phyloP scores from a whole-genome alignment of 1,140 invertebrate species.

The Pseudomyrmex flavicornis region DNA sequence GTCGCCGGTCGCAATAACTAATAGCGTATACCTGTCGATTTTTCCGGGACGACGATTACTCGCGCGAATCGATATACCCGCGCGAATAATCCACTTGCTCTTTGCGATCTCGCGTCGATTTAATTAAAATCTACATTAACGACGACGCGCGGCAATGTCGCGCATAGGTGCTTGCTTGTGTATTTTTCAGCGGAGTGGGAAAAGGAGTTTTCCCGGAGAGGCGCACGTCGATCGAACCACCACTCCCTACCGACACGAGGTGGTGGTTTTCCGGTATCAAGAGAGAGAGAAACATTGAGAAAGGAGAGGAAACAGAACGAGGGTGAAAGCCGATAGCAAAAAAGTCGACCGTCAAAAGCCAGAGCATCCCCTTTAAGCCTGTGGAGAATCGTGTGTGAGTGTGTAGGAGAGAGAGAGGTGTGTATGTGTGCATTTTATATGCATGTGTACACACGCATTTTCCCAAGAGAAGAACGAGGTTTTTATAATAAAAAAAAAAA shows the following conservation, averaged over 20 bases:
- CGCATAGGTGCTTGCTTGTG: background rate
- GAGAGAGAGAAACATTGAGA: background rate
- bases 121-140: slow-evolving; percentile 40
- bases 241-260: background rate
- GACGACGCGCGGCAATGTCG: background rate
- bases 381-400: background rate
- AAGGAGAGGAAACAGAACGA: slow-evolving; percentile 34
- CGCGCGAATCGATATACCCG: background rate
- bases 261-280: slow-evolving; percentile 1
- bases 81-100: slow-evolving; percentile 7
- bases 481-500: slow-evolving; percentile 60
- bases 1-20: slow-evolving; percentile 17
- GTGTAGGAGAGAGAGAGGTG: no score
- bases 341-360: slow-evolving; percentile 63
- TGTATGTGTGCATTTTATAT: background rate
- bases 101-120: slow-evolving; percentile 8
- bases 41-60: slow-evolving; percentile 1
- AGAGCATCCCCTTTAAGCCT: slow-evolving; percentile 68
- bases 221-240: slow-evolving; percentile 30
- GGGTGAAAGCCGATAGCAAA: slow-evolving; percentile 54
- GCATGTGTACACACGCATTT: background rate
- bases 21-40: slow-evolving; percentile 2
- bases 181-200: slow-evolving; percentile 26
- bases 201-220: slow-evolving; percentile 20
- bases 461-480: background rate